Evolutionary conservation across 2,888 invertebrate species (phyloP).

Genomic region (Galeruca laticollis): DNA sequence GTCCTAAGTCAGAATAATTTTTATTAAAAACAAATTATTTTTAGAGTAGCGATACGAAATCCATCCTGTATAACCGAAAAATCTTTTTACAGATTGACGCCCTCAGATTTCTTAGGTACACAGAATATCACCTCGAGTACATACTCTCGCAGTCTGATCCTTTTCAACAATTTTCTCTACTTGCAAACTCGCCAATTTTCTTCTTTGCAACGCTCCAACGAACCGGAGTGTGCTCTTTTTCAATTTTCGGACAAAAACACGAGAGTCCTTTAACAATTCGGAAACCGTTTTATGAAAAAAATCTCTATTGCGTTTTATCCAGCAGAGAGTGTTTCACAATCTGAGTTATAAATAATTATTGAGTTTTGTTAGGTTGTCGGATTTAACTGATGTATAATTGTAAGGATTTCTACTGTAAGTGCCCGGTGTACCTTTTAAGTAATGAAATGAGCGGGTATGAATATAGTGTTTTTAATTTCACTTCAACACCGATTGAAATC

Average conservation of each 20-base stretch:
- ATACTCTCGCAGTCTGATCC: conserved; percentile 7
- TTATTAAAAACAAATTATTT: neutral
- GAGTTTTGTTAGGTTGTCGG: too few relatives aligned
- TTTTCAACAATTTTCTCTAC: conserved; percentile 12
- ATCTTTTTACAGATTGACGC: conserved; percentile 5
- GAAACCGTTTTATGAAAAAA: neutral
- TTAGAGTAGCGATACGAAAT: too few relatives aligned
- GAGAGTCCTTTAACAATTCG: conserved; percentile 12
- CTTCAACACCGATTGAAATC: too few relatives aligned
- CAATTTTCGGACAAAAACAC: conserved; percentile 27
- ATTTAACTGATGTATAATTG: too few relatives aligned
- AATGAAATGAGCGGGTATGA: too few relatives aligned
- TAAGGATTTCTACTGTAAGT: too few relatives aligned
- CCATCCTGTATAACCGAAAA: neutral
- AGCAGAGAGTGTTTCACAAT: too few relatives aligned
- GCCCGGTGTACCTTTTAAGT: too few relatives aligned
- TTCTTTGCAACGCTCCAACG: conserved; percentile 4
- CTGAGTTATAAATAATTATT: too few relatives aligned
- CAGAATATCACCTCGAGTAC: conserved; percentile 25
- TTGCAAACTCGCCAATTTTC: conserved; percentile 22
- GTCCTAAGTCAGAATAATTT: too few relatives aligned
- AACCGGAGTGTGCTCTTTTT: conserved; percentile 19
- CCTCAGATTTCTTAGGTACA: conserved; percentile 13
- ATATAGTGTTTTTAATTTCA: too few relatives aligned
- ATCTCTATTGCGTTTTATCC: conserved; percentile 8